Evolutionary conservation across 2,888 invertebrate species (phyloP).

Genomic region (Melanargia galathea): DNA sequence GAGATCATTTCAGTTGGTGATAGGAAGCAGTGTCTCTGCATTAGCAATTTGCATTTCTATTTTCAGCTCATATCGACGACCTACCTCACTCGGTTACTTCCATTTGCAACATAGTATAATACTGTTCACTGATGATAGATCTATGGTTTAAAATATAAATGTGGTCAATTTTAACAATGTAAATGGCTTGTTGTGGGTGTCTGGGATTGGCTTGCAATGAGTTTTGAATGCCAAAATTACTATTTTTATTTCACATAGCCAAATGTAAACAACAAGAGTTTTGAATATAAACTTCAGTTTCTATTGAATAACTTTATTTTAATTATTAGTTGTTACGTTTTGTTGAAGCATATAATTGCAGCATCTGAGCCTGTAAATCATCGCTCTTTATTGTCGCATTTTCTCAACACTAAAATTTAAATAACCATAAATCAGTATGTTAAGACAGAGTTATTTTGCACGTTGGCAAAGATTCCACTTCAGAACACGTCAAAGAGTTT

Average conservation of each 20-base stretch:
- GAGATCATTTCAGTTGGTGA: too few relatives aligned
- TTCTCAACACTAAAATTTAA: conserved; percentile 23
- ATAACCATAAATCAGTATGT: conserved; percentile 16
- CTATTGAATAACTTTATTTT: conserved; percentile 2
- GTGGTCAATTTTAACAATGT: neutral
- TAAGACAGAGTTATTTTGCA: conserved; percentile 34
- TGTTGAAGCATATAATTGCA: neutral
- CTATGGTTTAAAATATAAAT: neutral
- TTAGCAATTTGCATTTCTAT: conserved; percentile 1
- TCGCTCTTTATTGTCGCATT: conserved; percentile 28
- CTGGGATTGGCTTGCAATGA: neutral
- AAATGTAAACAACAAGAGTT: conserved; percentile 4
- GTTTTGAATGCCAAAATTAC: conserved; percentile 4
- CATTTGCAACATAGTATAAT: conserved; percentile 12
- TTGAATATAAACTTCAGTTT: neutral
- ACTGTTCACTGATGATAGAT: conserved; percentile 1
- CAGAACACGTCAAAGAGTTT: conserved; percentile 17
- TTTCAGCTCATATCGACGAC: neutral
- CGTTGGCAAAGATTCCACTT: conserved; percentile 35
- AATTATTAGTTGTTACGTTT: neutral
- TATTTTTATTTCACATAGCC: neutral
- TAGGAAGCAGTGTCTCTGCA: neutral
- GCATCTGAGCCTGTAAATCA: conserved; percentile 9
- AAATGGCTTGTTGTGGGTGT: neutral
- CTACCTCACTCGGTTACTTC: conserved; percentile 8